Base-by-base conservation (phyloP, 2,797 vertebrate species). In the Ciconia nigra region DNA sequence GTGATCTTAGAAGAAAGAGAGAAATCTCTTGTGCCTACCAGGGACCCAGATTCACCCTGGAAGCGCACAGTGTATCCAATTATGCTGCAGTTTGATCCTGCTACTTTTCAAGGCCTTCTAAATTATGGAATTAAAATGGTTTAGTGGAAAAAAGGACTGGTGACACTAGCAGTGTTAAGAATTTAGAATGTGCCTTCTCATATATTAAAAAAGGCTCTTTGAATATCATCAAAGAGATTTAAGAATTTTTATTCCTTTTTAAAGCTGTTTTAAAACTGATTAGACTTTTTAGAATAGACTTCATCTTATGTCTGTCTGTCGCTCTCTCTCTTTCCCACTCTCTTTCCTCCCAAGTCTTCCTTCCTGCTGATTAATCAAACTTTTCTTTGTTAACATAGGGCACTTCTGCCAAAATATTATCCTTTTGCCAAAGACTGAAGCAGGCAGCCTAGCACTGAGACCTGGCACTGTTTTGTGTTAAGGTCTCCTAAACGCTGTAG, bases 141-240 rank as follows among this genome's bases (percentile, higher is more conserved):
- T 98, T 97, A 91, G 85, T 47, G 49, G 88, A 84, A 91, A 95
- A 92, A 97, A 96, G 96, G 76, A 90, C 91, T 81, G 94, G 97
- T 94, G 98, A 97, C 96, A 97, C 86, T 93, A 96, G 88, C 93
- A 97, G 92, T 97, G 97, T 97, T 98, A 98, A 97, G 98, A 98
- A 98, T 98, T 97, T 97, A 95, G 93, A 98, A 97, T 97, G 87
- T 87, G 90, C 93, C 96, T 97, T 97, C 96, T 98, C 96, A 95
- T 97, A 93, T 92, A 96, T 97, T 97, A 96, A 98, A 98, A 98
- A 98, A 96, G 93, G 96, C 95, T 93, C 96, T 98, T 98, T 98
- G 97, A 98, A 97, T 98, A 96, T 96, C 97, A 98, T 98, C 98
- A 98, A 98, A 98, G 97, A 97, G 98, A 98, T 92, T 96, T 96